Conservation (phyloP, 2,113 vertebrate species). For the Actenoides lindsayi region DNA sequence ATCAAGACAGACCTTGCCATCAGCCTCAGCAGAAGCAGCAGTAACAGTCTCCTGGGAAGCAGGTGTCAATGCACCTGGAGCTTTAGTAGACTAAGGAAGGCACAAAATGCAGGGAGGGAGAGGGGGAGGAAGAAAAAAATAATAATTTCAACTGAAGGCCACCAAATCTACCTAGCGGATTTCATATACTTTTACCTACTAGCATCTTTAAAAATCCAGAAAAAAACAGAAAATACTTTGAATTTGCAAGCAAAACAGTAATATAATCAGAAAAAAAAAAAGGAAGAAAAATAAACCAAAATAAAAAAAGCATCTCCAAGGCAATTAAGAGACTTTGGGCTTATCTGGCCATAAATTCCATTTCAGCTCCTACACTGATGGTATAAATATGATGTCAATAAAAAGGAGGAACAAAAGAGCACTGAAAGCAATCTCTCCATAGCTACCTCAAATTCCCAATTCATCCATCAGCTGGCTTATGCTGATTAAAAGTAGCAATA, state of each 20-base stretch:
- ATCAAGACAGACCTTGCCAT: slow-evolving; percentile 91
- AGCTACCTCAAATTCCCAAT: neutral
- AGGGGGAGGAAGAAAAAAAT: neutral
- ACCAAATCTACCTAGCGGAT: slow-evolving; percentile 28
- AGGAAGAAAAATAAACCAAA: too few relatives aligned
- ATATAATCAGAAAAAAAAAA: neutral
- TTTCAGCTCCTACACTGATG: neutral
- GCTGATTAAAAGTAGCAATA: neutral
- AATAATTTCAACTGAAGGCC: slow-evolving; percentile 51
- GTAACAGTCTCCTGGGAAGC: slow-evolving; percentile 84
- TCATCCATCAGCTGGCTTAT: neutral
- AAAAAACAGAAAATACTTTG: neutral
- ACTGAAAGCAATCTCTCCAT: neutral
- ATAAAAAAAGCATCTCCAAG: neutral
- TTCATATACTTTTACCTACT: neutral
- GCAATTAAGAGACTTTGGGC: neutral
- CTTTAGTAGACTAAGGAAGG: slow-evolving; percentile 88
- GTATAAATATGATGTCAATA: neutral
- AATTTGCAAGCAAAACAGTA: neutral
- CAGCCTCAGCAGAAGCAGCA: slow-evolving; percentile 83
- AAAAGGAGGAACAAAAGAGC: neutral
- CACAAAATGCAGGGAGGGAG: slow-evolving; percentile 37
- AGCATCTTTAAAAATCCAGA: neutral
- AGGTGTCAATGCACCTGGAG: slow-evolving; percentile 86
- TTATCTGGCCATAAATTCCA: neutral